Base-by-base conservation (phyloP, 2,113 vertebrate genomes). In the Chionodraco myersi region DNA sequence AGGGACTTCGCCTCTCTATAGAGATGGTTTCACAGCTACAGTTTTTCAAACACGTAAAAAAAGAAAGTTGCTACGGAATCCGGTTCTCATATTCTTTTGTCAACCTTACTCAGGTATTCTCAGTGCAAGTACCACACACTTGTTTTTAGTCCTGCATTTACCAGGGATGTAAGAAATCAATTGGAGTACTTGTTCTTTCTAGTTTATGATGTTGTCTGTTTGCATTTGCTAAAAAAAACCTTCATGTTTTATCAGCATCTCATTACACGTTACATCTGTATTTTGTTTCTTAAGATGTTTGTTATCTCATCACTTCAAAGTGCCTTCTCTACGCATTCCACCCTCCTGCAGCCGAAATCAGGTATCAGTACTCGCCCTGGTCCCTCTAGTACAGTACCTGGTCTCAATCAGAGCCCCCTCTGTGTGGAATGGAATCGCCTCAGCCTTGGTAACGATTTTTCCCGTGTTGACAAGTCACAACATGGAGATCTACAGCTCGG, bases 391-490 rank as follows among this genome's bases (percentile, higher is more conserved):
- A 81, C 86, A 84, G 83, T 89, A 91, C 91, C 89, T 83, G 85
- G 86, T 89, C 85, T 83, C 88, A 89, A 88, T 87, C 91, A 88
- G 87, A 88, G 78, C 86, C 85, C 80, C 78, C 76, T 88, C 91
- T 85, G 80, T 90, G 86, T 91, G 88, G 82, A 92, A 90, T 93
- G 90, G 89, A 91, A 92, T 92, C 89, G 91, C 91, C 91, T 85
- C 88, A 88, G 90, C 91, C 85, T 82, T 87, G 88, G 88, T 94
- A 94, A 94, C 84, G 92, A 95, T 94, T 94, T 93, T 92, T 86
- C 87, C 84, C 77, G 88, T 94, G 94, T 94, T 94, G 93, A 94
- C 93, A 93, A 95, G 94, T 93, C 91, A 93, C 94, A 93, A 94
- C 94, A 94, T 92, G 93, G 92, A 94, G 93, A 94, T 95, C 91